Base-by-base conservation (phyloP, 2,113 vertebrate genomes). In the Actenoides lindsayi region DNA sequence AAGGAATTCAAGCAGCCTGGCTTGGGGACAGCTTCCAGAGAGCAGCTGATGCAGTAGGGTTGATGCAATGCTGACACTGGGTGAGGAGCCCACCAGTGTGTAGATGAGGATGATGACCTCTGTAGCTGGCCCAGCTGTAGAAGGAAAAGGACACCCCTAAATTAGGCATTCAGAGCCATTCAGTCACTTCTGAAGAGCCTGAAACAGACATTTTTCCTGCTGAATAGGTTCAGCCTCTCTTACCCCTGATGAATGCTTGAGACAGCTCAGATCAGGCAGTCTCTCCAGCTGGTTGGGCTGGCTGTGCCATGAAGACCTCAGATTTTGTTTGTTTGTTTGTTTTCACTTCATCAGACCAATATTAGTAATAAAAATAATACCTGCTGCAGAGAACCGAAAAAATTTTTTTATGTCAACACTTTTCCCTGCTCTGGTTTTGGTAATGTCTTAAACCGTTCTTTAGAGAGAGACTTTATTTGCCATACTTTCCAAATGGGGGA, bases 341-440 rank as follows among this genome's bases (percentile, higher is more conserved):
- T 96, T 95, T 93, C 65, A 65, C 94, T 96, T 83, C 19, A 4
- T 91, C 81, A 85, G 80, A 92, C 91, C 87, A 76, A n/a, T 91
- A 89, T 91, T 91, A 89, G 83, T 83, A 95, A 94, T 89, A 87
- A 96, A 89, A 96, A 87, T 93, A 90, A 83, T 87, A 87, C 60
- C 46, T 0, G 1, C 57, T 87, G 77, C 83, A 94, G 65, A 69
- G 79, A 90, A 95, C 53, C 82, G 77, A 84, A 56, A 56, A 0
- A 3, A 6, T 89, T 93, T 89, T 77, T 89, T 95, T 46, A 62
- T 84, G 89, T 95, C 89, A 96, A 28, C 74, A 48, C 62, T 91
- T 75, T 28, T 12, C 19, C 28, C 24, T 9, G 6, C 65, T 95
- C 74, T 96, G 93, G 79, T 64, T 95, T 96, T 89, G 81, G 51